These are phyloP conservation scores for Microcebus jonahi DNA, from an alignment of 2,113 vertebrate genomes.

Conservation along the genomic window DNA sequence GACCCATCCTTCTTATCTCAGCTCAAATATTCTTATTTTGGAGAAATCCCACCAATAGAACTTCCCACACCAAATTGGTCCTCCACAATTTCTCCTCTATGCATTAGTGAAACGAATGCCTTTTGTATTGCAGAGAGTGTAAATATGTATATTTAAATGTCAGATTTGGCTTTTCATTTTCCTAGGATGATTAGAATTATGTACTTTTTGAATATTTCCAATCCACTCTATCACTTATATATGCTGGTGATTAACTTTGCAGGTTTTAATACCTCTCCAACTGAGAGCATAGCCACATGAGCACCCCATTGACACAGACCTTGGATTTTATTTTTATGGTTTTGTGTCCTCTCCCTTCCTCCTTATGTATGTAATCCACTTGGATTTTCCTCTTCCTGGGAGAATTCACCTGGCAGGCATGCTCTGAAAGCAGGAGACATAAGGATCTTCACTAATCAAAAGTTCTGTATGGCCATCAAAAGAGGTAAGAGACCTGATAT, in stretches of 20 bases:
- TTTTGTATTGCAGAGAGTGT: background rate
- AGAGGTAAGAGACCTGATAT: background rate
- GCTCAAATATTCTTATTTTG: background rate
- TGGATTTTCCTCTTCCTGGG: background rate
- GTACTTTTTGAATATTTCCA: background rate
- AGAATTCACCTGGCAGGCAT: background rate
- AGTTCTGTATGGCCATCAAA: background rate
- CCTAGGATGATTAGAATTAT: background rate
- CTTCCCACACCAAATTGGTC: accelerated
- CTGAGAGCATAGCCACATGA: background rate
- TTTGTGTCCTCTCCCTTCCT: background rate
- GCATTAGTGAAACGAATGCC: background rate
- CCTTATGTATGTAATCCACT: background rate
- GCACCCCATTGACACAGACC: background rate
- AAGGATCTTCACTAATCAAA: background rate
- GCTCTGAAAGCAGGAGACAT: background rate
- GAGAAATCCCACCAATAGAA: background rate
- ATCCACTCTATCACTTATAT: background rate
- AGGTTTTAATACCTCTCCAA: background rate
- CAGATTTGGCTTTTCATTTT: background rate
- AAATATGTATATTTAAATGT: background rate
- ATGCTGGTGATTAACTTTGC: background rate
- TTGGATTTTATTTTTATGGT: background rate
- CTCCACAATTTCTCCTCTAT: background rate
- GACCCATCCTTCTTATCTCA: background rate